Evolutionary conservation across 92 coral and sea anemone species (phyloP).

Genomic region (Chrysogorgia sp.): DNA sequence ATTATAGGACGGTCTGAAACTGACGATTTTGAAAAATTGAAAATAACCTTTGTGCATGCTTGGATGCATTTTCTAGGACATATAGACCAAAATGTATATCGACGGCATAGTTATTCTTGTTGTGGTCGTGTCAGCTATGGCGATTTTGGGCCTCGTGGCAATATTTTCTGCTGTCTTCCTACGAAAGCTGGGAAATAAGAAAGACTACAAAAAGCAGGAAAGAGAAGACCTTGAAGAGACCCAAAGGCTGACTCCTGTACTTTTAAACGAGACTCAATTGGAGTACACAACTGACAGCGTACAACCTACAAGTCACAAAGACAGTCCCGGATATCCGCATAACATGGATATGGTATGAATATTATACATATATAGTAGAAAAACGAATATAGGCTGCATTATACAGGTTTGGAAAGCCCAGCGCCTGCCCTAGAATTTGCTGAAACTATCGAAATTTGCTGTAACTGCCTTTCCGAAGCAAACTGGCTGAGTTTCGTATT

Average conservation of each 20-base stretch:
- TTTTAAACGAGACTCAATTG: constrained; percentile 3
- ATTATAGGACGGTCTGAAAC: too few species aligned
- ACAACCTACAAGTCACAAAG: constrained; percentile 13
- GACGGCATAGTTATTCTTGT: constrained; percentile 16
- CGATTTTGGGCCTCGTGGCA: constrained; percentile 26
- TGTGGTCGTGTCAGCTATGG: constrained; percentile 9
- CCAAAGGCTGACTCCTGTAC: constrained; percentile 6
- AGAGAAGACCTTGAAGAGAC: constrained; percentile 8
- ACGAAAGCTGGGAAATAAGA: constrained; percentile 28
- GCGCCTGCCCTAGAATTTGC: too few species aligned
- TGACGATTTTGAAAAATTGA: too few species aligned
- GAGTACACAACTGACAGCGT: constrained; percentile 22
- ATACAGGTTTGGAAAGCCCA: not conserved
- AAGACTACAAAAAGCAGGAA: not conserved
- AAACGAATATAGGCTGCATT: not conserved
- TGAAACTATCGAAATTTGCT: too few species aligned
- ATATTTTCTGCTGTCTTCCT: constrained; percentile 8
- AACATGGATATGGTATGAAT: constrained; percentile 10
- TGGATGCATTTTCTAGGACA: not conserved
- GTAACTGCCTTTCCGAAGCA: too few species aligned
- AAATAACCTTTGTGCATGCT: too few species aligned
- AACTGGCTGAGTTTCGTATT: too few species aligned
- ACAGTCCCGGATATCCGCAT: constrained; percentile 21
- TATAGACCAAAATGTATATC: constrained; percentile 1
- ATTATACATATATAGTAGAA: too few species aligned